Base-by-base conservation (phyloP, 1,140 invertebrate species). In the Cecropterus lyciades region DNA sequence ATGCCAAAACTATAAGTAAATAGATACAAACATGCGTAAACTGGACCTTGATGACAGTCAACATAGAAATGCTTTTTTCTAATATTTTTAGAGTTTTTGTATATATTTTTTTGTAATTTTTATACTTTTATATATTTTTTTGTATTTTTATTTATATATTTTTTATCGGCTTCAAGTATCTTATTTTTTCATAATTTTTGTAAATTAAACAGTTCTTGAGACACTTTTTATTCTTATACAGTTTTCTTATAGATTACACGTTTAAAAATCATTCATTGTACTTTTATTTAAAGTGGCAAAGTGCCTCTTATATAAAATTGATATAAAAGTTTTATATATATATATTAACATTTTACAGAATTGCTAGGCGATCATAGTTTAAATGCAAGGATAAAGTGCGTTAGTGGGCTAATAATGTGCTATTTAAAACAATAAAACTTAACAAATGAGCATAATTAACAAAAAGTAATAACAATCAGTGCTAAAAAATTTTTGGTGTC, bases 251-350 rank as follows among this genome's bases (percentile, higher is more conserved):
- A 79, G 59, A 79, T 81, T 87, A 82, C 69, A 75, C 79, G 72
- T 77, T 84, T 80, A 79, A 79, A 82, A 81, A 87, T 81, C 80
- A 84, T 88, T 87, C 83, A 91, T 88, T 91, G 86, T 89, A 88
- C 86, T 91, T 82, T 74, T 80, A 77, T 80, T 81, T 69, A 73
- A 77, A 74, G 78, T 66, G 79, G 73, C 80, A 70, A 69, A 78
- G 79, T 81, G 82, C 84, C 84, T 75, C 77, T 81, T 80, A 81
- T 80, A 75, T 87, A 87, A 87, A 85, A 84, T 82, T 72, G 74
- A 80, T 89, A 87, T 85, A 87, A 89, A 88, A 87, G 81, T 84
- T 84, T 85, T 78, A 74, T 73, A 73, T 80, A 80, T 65, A 70
- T 52, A 52, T 33, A 6, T 60, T 60, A 37, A 77, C 56, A 75